Conservation (phyloP, 2,888 invertebrate species). For the Hydrotaea cyrtoneurina region DNA sequence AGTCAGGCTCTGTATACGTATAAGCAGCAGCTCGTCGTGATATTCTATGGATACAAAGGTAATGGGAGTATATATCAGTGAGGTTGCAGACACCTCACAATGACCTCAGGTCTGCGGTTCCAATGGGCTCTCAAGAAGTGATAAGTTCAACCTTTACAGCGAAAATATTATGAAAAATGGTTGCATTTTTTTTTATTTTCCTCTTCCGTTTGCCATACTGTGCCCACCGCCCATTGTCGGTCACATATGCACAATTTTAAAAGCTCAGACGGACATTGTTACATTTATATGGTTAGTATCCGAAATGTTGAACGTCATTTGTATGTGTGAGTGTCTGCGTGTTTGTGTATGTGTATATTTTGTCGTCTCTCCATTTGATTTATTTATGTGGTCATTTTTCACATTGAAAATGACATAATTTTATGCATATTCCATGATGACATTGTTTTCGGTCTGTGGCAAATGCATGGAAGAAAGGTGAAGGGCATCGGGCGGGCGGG, state of each 20-base stretch:
- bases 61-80: no score
- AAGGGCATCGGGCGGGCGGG: neutral
- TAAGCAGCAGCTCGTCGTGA: no score
- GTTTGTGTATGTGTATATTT: no score
- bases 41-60: no score
- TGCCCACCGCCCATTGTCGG: neutral
- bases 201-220: neutral
- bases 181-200: neutral
- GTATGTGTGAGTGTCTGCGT: no score
- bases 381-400: conserved; percentile 41
- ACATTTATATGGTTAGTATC: neutral
- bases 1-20: no score
- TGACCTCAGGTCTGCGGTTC: no score
- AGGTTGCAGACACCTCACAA: no score
- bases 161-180: no score
- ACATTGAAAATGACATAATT: conserved; percentile 43
- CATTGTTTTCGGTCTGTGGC: conserved; percentile 25
- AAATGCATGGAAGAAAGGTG: neutral
- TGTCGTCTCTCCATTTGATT: conserved; percentile 23
- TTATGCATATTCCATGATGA: conserved; percentile 37
- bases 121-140: no score
- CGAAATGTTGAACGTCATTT: neutral
- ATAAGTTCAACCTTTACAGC: no score
- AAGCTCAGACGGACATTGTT: neutral
- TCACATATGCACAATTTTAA: neutral